Percentiles rank a stretch among this genome's conserved stretches.
These are phyloP conservation scores for Gallinago nigripennis DNA, from an alignment of 2,797 vertebrate genomes.

Conservation along the genomic window DNA sequence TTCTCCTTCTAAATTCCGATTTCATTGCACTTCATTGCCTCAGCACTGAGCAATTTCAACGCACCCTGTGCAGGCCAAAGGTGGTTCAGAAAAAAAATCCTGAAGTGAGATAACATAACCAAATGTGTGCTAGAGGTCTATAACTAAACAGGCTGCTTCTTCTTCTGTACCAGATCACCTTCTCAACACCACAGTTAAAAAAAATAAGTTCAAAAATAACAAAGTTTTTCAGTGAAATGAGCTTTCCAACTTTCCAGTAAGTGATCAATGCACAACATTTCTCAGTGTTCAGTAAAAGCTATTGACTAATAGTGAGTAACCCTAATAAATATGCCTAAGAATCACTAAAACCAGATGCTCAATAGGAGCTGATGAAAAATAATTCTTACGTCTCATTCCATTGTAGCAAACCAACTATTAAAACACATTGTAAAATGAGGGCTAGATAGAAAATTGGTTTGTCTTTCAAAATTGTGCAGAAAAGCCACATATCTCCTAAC, in stretches of 20 bases:
- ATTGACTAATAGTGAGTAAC: not conserved
- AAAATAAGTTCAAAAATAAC: not conserved
- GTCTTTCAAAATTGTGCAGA: not conserved
- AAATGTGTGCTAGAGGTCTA: not conserved
- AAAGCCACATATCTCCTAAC: not conserved
- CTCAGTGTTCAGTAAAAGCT: not conserved
- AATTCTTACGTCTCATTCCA: not conserved
- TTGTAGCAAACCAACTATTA: not conserved
- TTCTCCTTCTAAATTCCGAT: not conserved
- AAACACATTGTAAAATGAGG: not conserved
- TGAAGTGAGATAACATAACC: not conserved
- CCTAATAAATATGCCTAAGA: not conserved
- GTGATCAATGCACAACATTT: not conserved
- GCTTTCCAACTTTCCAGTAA: not conserved
- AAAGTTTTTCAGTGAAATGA: not conserved
- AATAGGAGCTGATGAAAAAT: not conserved
- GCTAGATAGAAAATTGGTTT: not conserved
- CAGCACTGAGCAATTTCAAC: not conserved
- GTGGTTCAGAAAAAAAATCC: not conserved
- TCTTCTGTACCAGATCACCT: not conserved
- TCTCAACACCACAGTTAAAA: not conserved
- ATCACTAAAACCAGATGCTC: not conserved
- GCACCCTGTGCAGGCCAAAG: not conserved
- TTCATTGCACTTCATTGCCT: not conserved
- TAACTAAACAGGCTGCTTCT: not conserved